A percentile compares a stretch with the other conserved stretches of the same genome.
These are phyloP conservation scores for Ischnus inquisitorius DNA, from an alignment of 2,888 invertebrate genomes.

Conservation along the genomic window DNA sequence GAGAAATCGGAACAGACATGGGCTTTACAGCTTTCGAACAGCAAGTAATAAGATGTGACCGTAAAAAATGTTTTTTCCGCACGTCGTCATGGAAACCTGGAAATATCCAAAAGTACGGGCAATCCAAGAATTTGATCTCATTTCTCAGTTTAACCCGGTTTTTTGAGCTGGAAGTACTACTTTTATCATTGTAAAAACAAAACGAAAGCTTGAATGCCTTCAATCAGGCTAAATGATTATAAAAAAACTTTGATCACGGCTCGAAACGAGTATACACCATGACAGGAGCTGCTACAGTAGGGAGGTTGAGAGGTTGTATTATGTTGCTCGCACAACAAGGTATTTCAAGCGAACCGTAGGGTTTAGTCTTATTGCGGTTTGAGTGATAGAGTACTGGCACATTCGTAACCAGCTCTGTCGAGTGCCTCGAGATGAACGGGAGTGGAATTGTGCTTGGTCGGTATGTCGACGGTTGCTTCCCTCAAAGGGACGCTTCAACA, in stretches of 20 bases:
- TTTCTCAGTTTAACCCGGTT: no score
- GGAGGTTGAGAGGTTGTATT: neutral
- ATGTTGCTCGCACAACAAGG: neutral
- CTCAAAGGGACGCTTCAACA: constrained; percentile 52
- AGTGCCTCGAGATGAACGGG: constrained; percentile 40
- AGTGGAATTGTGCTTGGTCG: constrained; percentile 15
- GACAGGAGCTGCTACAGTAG: neutral
- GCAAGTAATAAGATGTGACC: no score
- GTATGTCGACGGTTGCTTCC: constrained; percentile 15
- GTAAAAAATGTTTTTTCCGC: neutral
- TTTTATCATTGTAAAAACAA: neutral
- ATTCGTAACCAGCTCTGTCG: constrained; percentile 42
- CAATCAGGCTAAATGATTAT: neutral
- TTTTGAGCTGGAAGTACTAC: no score
- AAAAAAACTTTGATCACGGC: neutral
- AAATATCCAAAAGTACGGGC: no score
- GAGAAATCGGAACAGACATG: no score
- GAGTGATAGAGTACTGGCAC: constrained; percentile 33
- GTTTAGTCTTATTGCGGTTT: constrained; percentile 49
- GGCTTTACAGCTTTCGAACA: no score
- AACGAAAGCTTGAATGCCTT: neutral
- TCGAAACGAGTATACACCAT: neutral
- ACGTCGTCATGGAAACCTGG: no score
- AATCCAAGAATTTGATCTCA: no score
- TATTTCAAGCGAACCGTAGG: constrained; percentile 33